These are phyloP conservation scores for Bathynomus jamesi DNA, from an alignment of 1,140 invertebrate genomes.

Conservation along the genomic window DNA sequence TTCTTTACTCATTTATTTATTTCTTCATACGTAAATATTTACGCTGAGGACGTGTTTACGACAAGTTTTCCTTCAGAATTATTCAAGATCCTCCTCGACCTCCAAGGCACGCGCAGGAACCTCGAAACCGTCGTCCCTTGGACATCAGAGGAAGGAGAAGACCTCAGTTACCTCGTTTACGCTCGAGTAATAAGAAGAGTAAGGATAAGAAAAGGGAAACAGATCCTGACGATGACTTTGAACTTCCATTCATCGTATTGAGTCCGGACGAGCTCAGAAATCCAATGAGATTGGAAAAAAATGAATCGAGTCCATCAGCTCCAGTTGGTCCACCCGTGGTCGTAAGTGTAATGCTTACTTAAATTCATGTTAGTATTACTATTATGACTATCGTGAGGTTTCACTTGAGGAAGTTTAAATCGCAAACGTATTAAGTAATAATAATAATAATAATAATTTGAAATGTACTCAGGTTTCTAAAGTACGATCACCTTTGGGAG, in stretches of 20 bases:
- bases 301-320: neutral
- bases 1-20: neutral
- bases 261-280: neutral
- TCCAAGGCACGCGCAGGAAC: neutral
- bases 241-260: neutral
- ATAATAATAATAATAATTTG: neutral
- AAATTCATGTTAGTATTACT: neutral
- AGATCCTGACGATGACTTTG: neutral
- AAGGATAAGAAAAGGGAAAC: neutral
- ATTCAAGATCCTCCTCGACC: neutral
- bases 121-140: neutral
- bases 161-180: neutral
- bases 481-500: neutral
- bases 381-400: neutral
- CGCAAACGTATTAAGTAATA: neutral
- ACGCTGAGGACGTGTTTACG: neutral
- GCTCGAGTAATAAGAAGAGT: neutral
- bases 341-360: neutral
- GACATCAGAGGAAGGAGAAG: neutral
- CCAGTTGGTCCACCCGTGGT: neutral
- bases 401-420: neutral
- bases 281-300: neutral
- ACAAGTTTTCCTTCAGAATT: neutral
- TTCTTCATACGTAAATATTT: neutral
- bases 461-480: neutral